These are phyloP conservation scores for Euzophera pinguis DNA, from an alignment of 2,888 invertebrate genomes.

Conservation along the genomic window DNA sequence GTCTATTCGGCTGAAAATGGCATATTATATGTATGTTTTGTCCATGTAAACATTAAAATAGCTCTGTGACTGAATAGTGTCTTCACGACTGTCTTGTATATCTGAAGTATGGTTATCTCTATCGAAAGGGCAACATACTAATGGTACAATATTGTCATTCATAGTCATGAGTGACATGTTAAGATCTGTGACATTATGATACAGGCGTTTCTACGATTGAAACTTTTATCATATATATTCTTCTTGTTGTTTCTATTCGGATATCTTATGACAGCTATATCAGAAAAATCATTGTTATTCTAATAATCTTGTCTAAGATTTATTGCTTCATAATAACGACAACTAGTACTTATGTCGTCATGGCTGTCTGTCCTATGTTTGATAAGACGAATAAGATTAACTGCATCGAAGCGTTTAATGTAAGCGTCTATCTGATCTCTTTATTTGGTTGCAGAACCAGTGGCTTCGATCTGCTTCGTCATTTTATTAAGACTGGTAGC, in stretches of 20 bases:
- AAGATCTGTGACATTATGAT: neutral
- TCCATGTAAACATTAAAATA: neutral
- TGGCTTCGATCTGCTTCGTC: neutral
- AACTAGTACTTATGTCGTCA: slow-evolving; percentile 4
- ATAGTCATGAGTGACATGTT: slow-evolving; percentile 3
- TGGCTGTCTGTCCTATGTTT: slow-evolving; percentile 4
- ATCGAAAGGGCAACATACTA: neutral
- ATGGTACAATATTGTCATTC: no score
- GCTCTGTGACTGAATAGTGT: neutral
- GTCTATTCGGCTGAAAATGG: no score
- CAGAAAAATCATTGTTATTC: no score
- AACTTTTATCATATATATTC: no score
- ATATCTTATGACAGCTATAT: no score
- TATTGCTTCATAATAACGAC: slow-evolving; percentile 1
- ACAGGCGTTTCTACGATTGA: neutral
- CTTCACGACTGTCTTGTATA: slow-evolving; percentile 6
- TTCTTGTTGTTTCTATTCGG: no score
- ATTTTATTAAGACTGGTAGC: slow-evolving; percentile 2
- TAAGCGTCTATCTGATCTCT: slow-evolving; percentile 7
- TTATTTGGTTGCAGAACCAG: neutral
- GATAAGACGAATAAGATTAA: slow-evolving; percentile 2
- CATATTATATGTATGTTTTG: no score
- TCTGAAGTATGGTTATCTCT: neutral
- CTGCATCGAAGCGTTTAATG: slow-evolving; percentile 3
- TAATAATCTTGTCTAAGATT: neutral